Conservation (phyloP, 2,797 vertebrate genomes). For the Darevskia mixta region DNA sequence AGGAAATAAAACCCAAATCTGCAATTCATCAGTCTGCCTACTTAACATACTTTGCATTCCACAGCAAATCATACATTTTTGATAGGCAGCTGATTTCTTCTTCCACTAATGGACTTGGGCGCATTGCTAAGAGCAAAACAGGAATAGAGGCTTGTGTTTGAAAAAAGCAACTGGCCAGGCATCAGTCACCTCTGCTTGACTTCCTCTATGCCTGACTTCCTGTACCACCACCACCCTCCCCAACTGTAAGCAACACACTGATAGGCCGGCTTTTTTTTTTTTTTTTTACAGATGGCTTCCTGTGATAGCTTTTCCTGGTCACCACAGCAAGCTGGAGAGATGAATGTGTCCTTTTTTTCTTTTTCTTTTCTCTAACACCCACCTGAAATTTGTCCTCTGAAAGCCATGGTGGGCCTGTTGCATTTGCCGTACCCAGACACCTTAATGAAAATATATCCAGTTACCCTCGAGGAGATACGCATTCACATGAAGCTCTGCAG, state of each 20-base stretch:
- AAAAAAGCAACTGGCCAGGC: slow-evolving; percentile 59
- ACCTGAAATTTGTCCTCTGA: slow-evolving; percentile 37
- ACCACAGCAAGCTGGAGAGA: slow-evolving; percentile 39
- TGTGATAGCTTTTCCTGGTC: slow-evolving; percentile 82
- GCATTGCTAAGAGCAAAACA: slow-evolving; percentile 68
- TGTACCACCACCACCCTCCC: slow-evolving; percentile 58
- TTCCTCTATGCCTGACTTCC: slow-evolving; percentile 81
- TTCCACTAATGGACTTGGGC: slow-evolving; percentile 29
- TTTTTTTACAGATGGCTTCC: slow-evolving; percentile 87
- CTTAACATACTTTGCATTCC: slow-evolving; percentile 35
- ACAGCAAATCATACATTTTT: slow-evolving; percentile 6
- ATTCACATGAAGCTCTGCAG: neutral
- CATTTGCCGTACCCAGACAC: slow-evolving; percentile 54
- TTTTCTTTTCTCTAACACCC: slow-evolving; percentile 4
- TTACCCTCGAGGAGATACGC: neutral
- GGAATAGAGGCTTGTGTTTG: slow-evolving; percentile 54
- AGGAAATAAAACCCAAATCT: slow-evolving; percentile 59
- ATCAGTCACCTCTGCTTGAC: slow-evolving; percentile 66
- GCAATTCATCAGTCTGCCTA: neutral
- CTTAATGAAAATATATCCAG: neutral
- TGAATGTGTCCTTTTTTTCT: neutral
- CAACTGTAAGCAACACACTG: slow-evolving; percentile 74
- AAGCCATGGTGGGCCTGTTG: slow-evolving; percentile 41
- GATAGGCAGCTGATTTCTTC: slow-evolving; percentile 53
- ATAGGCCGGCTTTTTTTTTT: slow-evolving; percentile 73